Percentiles rank a stretch among this genome's conserved stretches.
Conservation (phyloP, 2,888 invertebrate genomes). For the Aethes cnicana region DNA sequence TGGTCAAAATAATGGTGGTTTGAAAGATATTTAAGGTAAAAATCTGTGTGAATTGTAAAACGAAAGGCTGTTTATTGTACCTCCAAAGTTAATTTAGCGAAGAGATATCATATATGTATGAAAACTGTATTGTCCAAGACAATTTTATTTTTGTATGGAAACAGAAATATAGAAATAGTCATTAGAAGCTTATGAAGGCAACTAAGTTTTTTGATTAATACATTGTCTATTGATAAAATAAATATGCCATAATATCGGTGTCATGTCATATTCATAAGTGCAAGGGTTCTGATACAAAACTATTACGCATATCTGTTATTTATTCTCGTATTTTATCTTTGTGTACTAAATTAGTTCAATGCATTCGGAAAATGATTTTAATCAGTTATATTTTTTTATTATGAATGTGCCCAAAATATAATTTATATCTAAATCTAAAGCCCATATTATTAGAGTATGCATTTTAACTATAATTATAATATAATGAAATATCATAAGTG, state of each 20-base stretch:
- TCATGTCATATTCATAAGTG: conserved; percentile 35
- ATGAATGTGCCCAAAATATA: conserved; percentile 23
- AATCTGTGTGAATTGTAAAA: conserved; percentile 57
- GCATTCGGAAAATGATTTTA: too few species aligned
- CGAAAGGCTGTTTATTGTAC: conserved; percentile 81
- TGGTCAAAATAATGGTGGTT: conserved; percentile 89
- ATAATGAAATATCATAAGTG: not conserved
- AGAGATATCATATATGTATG: conserved; percentile 61
- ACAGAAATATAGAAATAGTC: conserved; percentile 59
- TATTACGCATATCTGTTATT: too few species aligned
- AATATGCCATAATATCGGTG: conserved; percentile 50
- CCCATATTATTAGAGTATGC: too few species aligned
- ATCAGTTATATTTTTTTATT: conserved; percentile 13
- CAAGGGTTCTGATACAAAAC: too few species aligned
- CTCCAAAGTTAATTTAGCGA: conserved; percentile 79
- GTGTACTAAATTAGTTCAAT: too few species aligned
- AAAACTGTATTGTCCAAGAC: conserved; percentile 73
- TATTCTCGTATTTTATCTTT: too few species aligned
- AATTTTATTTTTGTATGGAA: conserved; percentile 76
- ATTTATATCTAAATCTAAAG: too few species aligned
- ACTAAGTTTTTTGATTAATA: too few species aligned
- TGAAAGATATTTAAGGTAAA: conserved; percentile 85
- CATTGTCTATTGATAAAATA: conserved; percentile 42
- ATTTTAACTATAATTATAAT: conserved; percentile 19
- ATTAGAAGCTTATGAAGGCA: conserved; percentile 71